Conservation (phyloP, 2,888 invertebrate species). For the Drosophila suboccidentalis region DNA sequence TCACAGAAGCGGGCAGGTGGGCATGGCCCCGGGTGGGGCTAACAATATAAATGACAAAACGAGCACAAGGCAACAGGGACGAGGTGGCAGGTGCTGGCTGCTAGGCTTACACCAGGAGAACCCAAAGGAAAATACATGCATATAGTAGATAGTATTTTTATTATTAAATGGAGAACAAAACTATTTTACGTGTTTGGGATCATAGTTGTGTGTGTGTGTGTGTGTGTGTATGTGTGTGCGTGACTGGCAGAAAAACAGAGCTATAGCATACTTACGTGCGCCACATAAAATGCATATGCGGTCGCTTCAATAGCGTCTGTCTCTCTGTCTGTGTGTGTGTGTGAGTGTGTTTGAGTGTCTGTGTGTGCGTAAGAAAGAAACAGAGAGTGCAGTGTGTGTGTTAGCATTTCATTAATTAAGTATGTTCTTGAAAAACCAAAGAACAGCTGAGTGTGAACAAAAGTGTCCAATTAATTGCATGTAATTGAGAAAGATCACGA, state of each 20-base stretch:
- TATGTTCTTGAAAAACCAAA: slow-evolving; percentile 16
- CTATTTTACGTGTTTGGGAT: slow-evolving; percentile 74
- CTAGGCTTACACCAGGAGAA: slow-evolving; percentile 1
- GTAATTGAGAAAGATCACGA: background rate
- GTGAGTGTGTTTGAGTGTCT: background rate
- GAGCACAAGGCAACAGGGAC: slow-evolving; percentile 32
- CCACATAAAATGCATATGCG: slow-evolving; percentile 71
- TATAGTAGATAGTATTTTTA: slow-evolving; percentile 70
- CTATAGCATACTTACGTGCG: slow-evolving; percentile 69
- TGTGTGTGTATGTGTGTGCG: slow-evolving; percentile 33
- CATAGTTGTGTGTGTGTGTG: slow-evolving; percentile 18
- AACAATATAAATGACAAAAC: slow-evolving; percentile 77
- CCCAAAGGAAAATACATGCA: slow-evolving; percentile 54
- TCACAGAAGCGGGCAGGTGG: slow-evolving; percentile 30
- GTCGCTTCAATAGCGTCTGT: slow-evolving; percentile 29
- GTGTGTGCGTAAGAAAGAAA: background rate
- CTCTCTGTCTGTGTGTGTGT: background rate
- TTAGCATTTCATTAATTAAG: slow-evolving; percentile 27
- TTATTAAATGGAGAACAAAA: slow-evolving; percentile 79
- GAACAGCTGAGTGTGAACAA: slow-evolving; percentile 4
- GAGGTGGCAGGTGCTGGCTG: background rate
- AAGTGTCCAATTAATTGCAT: slow-evolving; percentile 24
- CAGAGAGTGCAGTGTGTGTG: background rate
- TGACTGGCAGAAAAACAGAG: slow-evolving; percentile 53
- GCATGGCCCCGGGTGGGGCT: slow-evolving; percentile 22